Evolutionary conservation across 2,888 invertebrate species (phyloP).

Genomic region (Lasioglossum oenotherae): DNA sequence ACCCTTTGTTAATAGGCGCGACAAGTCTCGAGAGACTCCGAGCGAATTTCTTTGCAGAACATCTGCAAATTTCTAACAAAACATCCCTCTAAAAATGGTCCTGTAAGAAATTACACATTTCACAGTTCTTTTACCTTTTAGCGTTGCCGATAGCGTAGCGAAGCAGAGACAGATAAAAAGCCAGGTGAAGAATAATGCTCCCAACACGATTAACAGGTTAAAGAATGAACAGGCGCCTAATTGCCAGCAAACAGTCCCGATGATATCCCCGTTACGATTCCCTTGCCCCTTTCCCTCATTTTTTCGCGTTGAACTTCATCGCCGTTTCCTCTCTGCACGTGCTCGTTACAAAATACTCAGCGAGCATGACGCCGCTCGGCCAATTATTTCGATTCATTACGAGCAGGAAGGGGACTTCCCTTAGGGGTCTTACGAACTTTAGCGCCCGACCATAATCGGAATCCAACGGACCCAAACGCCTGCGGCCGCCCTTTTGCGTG

Average conservation of each 20-base stretch:
- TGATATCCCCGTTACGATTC: background rate
- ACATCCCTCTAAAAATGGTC: background rate
- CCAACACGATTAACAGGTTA: background rate
- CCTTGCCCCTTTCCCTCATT: background rate
- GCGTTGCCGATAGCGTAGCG: background rate
- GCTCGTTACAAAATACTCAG: slow-evolving; percentile 63
- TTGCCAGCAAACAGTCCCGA: background rate
- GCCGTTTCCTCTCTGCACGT: slow-evolving; percentile 67
- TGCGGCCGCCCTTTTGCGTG: slow-evolving; percentile 43
- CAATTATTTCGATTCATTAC: slow-evolving; percentile 79
- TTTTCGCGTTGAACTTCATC: slow-evolving; percentile 47
- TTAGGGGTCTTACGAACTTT: slow-evolving; percentile 60
- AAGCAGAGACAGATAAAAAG: background rate
- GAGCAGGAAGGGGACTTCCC: slow-evolving; percentile 80
- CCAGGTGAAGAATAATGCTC: background rate
- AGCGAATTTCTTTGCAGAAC: background rate
- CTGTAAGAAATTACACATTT: background rate
- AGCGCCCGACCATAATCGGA: slow-evolving; percentile 51
- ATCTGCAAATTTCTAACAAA: too few species aligned
- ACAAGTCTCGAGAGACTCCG: background rate
- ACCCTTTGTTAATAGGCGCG: background rate
- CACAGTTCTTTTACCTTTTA: background rate
- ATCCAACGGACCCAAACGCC: slow-evolving; percentile 73
- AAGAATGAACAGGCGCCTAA: background rate
- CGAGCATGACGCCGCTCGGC: slow-evolving; percentile 72